phyloP scores from a whole-genome alignment of 2,113 vertebrate species.

The Scomber scombrus region DNA sequence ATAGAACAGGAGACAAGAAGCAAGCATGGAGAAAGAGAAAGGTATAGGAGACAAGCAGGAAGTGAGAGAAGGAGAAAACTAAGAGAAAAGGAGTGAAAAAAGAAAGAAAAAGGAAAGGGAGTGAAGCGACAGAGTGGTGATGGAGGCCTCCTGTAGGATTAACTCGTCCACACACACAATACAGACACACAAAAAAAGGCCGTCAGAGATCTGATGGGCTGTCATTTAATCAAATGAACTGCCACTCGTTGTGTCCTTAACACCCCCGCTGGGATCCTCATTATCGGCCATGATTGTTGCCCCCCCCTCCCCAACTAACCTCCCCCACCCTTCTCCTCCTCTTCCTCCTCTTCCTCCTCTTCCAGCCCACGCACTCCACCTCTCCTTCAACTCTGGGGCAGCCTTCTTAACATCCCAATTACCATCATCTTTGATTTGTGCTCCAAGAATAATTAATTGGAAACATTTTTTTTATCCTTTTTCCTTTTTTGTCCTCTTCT shows the following conservation, averaged over 20 bases:
- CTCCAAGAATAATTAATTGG: conserved; percentile 1
- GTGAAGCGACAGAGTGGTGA: no score
- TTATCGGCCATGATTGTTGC: conserved; percentile 69
- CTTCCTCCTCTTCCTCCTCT: not conserved
- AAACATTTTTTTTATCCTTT: not conserved
- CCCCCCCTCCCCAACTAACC: conserved; percentile 48
- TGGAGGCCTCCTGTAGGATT: not conserved
- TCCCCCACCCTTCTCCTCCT: conserved; percentile 15
- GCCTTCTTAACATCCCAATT: conserved; percentile 60
- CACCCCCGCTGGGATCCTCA: conserved; percentile 75
- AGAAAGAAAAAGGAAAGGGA: not conserved
- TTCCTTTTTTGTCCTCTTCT: not conserved
- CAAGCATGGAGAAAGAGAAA: no score
- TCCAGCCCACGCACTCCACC: conserved; percentile 3
- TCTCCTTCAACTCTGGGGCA: conserved; percentile 39
- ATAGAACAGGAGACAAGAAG: no score
- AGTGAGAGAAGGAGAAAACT: no score
- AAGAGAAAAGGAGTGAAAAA: not conserved
- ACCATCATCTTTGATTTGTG: conserved; percentile 70
- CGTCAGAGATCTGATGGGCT: conserved; percentile 68
- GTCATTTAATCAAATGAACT: conserved; percentile 78
- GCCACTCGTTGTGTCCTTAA: conserved; percentile 59
- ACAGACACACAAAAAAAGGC: conserved; percentile 9
- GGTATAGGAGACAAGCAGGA: no score
- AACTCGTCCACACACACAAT: conserved; percentile 23